phyloP scores from a whole-genome alignment of 2,888 invertebrate genomes.

The Cylindroiulus punctatus region DNA sequence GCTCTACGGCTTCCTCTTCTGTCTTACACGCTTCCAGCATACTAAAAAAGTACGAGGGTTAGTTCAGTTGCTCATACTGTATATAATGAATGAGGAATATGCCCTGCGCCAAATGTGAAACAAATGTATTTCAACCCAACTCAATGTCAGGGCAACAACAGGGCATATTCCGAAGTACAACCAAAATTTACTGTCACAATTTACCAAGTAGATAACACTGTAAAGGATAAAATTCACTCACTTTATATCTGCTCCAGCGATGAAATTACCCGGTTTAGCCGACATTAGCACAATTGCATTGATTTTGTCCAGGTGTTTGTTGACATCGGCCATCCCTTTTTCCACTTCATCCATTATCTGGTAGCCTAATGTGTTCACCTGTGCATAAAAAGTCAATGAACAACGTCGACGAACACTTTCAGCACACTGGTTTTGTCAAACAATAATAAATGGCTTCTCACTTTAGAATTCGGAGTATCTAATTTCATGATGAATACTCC shows the following conservation, averaged over 20 bases:
- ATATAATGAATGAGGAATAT: not conserved
- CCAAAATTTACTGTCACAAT: no score
- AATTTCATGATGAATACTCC: conserved; percentile 87
- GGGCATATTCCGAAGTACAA: no score
- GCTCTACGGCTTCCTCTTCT: conserved; percentile 77
- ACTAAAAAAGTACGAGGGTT: conserved; percentile 61
- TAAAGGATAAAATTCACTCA: no score
- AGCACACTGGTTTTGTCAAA: not conserved
- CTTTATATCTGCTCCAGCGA: conserved; percentile 96
- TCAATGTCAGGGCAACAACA: no score
- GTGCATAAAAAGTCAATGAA: conserved; percentile 60
- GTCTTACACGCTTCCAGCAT: conserved; percentile 75
- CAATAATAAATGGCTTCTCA: conserved; percentile 77
- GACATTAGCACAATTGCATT: conserved; percentile 93
- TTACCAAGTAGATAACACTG: no score
- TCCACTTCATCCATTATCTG: conserved; percentile 85
- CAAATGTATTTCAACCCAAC: no score
- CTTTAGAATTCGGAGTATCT: conserved; percentile 88
- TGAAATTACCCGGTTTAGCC: conserved; percentile 93
- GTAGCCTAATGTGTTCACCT: conserved; percentile 90
- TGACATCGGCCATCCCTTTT: conserved; percentile 77
- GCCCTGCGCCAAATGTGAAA: not conserved
- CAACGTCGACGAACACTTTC: conserved; percentile 31
- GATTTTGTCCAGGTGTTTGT: conserved; percentile 79
- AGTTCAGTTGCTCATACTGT: no score